A percentile compares a stretch with the other conserved stretches of the same genome.
Evolutionary conservation across 2,113 vertebrate genomes (phyloP).

Genomic region (Ceyx melanurus): DNA sequence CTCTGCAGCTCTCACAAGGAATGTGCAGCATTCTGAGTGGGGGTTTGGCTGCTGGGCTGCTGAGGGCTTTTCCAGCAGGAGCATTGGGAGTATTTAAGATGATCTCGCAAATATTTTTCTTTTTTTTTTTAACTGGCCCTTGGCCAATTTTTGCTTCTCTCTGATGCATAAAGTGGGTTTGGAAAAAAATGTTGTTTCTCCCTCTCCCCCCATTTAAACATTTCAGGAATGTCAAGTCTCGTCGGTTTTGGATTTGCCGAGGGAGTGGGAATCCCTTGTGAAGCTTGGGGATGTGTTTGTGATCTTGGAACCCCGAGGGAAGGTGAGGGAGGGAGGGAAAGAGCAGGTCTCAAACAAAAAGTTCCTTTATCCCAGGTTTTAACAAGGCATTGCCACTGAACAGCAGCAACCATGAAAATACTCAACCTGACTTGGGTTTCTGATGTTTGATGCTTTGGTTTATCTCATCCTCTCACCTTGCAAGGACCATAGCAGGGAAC

Average conservation of each 20-base stretch:
- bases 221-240: constrained; percentile 62
- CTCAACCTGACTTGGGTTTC: neutral
- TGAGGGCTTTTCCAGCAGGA: neutral
- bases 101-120: neutral
- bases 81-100: constrained; percentile 9
- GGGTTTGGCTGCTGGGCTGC: neutral
- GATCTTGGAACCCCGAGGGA: constrained; percentile 18
- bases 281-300: constrained; percentile 24
- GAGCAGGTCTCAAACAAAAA: constrained; percentile 49
- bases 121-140: neutral
- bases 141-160: constrained; percentile 35
- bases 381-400: constrained; percentile 5
- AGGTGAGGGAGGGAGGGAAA: neutral
- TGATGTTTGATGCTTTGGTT: fast-evolving
- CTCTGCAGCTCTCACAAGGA: neutral
- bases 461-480: neutral
- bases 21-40: neutral
- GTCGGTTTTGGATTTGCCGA: constrained; percentile 46
- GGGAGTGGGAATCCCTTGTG: neutral
- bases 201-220: constrained; percentile 27
- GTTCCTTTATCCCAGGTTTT: constrained; percentile 38
- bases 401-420: neutral
- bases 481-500: neutral
- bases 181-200: constrained; percentile 50
- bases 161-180: constrained; percentile 34